phyloP scores from a whole-genome alignment of 2,113 vertebrate genomes.

The Melanocharis versteri region DNA sequence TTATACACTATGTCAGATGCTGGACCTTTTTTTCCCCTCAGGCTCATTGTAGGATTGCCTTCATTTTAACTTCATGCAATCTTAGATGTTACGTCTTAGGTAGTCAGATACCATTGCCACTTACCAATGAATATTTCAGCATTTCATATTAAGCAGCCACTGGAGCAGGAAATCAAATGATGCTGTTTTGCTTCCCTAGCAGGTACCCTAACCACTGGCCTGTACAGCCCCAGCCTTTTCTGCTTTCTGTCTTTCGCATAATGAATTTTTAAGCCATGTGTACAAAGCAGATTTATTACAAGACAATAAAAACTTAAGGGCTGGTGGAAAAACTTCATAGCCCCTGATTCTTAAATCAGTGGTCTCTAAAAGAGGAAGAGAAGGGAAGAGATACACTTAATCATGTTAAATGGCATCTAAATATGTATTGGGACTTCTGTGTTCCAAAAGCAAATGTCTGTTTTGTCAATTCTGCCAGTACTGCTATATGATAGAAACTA shows the following conservation, averaged over 20 bases:
- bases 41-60: not conserved
- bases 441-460: not conserved
- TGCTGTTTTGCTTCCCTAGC: not conserved
- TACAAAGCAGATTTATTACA: not conserved
- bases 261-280: not conserved
- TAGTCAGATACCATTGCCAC: not conserved
- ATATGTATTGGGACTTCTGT: not conserved
- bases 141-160: slow-evolving; percentile 3
- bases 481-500: not conserved
- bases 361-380: not conserved
- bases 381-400: not conserved
- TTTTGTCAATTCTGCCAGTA: not conserved
- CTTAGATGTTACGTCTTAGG: not conserved
- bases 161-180: not conserved
- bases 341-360: not conserved
- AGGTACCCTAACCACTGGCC: not conserved
- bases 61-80: not conserved
- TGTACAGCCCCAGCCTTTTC: not conserved
- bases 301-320: not conserved
- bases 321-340: not conserved
- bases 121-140: slow-evolving; percentile 20
- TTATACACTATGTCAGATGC: not conserved
- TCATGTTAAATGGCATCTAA: not conserved
- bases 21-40: not conserved
- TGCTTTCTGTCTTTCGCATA: not conserved